Base-by-base conservation (phyloP, 2,888 invertebrate species). In the Prenolepis imparis region DNA sequence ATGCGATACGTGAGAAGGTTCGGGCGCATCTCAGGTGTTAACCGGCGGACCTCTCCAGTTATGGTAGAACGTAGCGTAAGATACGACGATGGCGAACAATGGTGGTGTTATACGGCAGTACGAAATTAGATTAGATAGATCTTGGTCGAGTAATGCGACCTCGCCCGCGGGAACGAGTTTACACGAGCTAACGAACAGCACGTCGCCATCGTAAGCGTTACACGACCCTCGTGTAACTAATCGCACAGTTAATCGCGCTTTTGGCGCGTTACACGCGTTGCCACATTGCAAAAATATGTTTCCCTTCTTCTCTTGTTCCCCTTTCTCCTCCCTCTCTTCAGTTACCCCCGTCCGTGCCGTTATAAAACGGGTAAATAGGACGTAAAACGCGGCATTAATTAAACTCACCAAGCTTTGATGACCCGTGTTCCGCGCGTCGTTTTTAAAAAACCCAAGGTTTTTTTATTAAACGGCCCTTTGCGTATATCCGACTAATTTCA, bases 51-150 rank as follows among this genome's bases (percentile, higher is more conserved):
- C 0, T n/a, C 32, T 57, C 57, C 21, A 18, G 70, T 78, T 78
- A 78, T n/a, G 18, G 21, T 18, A 1, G 18, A 39, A 68, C 68
- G 57, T 68, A 70, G 77, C 57, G 8, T 57, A 70, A 78, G 70
- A 78, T 78, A 70, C 32, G 57, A 41, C 77, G 57, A 70, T 28
- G 41, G n/a, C 28, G 77, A 78, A 78, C 77, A 78, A 78, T 70
- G 36, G 77, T 11, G 57, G 15, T 68, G 57, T 78, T 78, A 57
- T 72, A 57, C 41, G 41, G 57, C 57, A 63, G 61, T 48, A 64
- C 64, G 48, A 82, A 89, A 89, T 89, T 89, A 86, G 86, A 89
- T 89, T 88, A 75, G 88, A 89, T 89, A 88, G 67, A 84, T 63
- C 70, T 67, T 80, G 64, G 63, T 24, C 80, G 61, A 67, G 80